Evolutionary conservation across 2,113 vertebrate species (phyloP), one percentile per base, ranked within the genome.

Genomic region (Oreocharis arfaki): DNA sequence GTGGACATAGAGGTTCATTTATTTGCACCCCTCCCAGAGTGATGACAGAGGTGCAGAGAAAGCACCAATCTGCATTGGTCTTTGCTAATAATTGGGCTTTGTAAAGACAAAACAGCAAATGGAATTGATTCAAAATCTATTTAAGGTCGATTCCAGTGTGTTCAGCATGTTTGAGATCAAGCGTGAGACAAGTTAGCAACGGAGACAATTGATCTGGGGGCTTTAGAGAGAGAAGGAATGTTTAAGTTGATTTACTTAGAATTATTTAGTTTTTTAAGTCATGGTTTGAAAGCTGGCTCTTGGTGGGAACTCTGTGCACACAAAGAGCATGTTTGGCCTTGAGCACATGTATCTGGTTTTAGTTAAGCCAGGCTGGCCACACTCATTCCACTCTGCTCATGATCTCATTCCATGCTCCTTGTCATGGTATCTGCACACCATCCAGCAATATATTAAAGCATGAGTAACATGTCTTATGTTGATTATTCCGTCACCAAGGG

Each of bases 321-420:
- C 93, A 92, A 55, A 56, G 37, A 95, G 65, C 8, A 3, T 80
- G 82, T 85, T 91, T 96, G 96, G 96, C 82, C 75, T 88, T 84
- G 79, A 90, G 47, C 68, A 26, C 60, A 68, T 14, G 42, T 81
- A 20, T 96, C 92, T 92, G 95, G 79, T 95, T 95, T 90, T 57
- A 94, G 76, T 97, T 96, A 96, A 93, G 60, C 85, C 93, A 93
- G 63, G 83, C 83, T 95, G 92, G 88, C 96, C 93, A 94, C 85
- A 77, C 87, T 95, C 83, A 80, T 94, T 95, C 88, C 79, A 44
- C 64, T 79, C 92, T 78, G 90, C 55, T 78, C 79, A 81, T 95
- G 95, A 93, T 95, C 95, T 97, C 93, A 94, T 89, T 96, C 88
- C 56, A 20, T 56, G 76, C 57, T 94, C 50, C 87, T 73, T 92